Percentiles rank a stretch among this genome's conserved stretches.
Evolutionary conservation across 2,113 vertebrate genomes (phyloP).

Genomic region (Barbus barbus): DNA sequence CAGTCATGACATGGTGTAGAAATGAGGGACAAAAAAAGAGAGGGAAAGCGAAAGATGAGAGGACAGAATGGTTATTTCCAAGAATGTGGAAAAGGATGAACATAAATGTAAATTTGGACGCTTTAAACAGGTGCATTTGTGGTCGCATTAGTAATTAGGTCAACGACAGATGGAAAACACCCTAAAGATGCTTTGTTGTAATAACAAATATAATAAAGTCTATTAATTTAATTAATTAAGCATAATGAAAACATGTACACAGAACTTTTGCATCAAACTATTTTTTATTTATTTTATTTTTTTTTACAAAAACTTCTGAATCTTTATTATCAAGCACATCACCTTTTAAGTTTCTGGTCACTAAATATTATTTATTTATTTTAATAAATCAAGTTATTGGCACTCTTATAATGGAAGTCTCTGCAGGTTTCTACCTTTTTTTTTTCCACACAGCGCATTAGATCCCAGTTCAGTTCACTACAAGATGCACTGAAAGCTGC

Average conservation of each 20-base stretch:
- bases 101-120: not conserved
- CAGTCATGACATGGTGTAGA: constrained; percentile 65
- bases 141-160: not conserved
- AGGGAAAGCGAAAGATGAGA: constrained; percentile 12
- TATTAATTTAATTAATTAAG: not conserved
- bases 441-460: constrained; percentile 33
- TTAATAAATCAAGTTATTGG: not conserved
- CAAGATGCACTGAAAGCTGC: constrained; percentile 23
- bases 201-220: not conserved
- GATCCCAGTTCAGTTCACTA: constrained; percentile 49
- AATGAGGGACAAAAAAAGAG: constrained; percentile 36
- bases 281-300: too few species aligned
- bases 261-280: not conserved
- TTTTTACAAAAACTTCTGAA: not conserved
- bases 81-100: not conserved
- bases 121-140: not conserved
- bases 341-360: not conserved
- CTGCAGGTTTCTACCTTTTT: constrained; percentile 3
- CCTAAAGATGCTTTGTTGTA: not conserved
- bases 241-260: not conserved
- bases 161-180: not conserved
- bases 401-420: not conserved
- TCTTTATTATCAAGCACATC: not conserved
- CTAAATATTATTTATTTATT: not conserved
- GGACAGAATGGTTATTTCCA: not conserved